Conservation (phyloP, 2,113 vertebrate species). For the Xiphophorus maculatus region DNA sequence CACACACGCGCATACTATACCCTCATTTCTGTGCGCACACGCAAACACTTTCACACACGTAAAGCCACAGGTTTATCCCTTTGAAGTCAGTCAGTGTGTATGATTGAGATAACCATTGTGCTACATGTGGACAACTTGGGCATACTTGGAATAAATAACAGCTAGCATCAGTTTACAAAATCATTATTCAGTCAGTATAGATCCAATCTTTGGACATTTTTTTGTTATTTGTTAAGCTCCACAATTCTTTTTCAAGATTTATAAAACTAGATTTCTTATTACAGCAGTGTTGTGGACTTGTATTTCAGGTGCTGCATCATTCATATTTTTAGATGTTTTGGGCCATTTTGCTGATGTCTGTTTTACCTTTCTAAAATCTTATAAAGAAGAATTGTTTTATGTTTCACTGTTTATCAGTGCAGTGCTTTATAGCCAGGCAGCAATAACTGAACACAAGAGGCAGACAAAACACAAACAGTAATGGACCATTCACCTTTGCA, state of each 20-base stretch:
- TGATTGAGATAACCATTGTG: constrained; percentile 30
- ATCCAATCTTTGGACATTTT: constrained; percentile 26
- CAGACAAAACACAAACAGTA: constrained; percentile 2
- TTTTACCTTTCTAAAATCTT: background rate
- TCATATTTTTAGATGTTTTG: constrained; percentile 37
- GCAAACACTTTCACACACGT: constrained; percentile 3
- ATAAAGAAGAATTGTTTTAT: background rate
- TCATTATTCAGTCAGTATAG: constrained; percentile 23
- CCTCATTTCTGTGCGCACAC: background rate
- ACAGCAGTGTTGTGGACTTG: constrained; percentile 52
- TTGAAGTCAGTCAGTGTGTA: constrained; percentile 46
- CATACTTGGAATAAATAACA: constrained; percentile 68
- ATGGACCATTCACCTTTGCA: constrained; percentile 2
- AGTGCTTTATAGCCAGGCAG: constrained; percentile 5
- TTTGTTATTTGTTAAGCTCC: constrained; percentile 37
- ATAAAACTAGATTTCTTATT: constrained; percentile 21
- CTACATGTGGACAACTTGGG: constrained; percentile 44
- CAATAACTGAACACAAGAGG: background rate
- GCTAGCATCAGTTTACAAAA: constrained; percentile 21
- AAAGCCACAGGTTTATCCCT: constrained; percentile 38
- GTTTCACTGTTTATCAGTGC: constrained; percentile 4
- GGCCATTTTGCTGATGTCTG: constrained; percentile 5
- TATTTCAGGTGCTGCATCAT: constrained; percentile 10
- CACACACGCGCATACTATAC: background rate
- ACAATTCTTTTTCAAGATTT: constrained; percentile 2